phyloP scores from a whole-genome alignment of 2,888 invertebrate species.

The Drosophila percnosoma region DNA sequence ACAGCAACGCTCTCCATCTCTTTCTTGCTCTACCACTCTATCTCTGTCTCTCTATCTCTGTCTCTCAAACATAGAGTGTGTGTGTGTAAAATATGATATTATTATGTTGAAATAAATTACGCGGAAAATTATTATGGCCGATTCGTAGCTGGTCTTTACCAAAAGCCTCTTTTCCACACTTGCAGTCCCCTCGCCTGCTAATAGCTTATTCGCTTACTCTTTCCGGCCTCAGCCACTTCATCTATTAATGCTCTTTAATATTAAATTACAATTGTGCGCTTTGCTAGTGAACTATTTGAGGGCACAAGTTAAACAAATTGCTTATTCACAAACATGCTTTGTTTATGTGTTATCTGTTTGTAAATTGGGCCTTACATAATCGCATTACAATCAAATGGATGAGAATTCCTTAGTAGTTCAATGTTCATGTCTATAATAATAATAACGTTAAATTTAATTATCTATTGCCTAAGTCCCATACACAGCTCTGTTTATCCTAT shows the following conservation, averaged over 20 bases:
- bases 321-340: background rate
- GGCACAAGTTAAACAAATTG: background rate
- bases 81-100: conserved; percentile 74
- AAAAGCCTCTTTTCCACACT: background rate
- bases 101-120: conserved; percentile 78
- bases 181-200: background rate
- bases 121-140: conserved; percentile 79
- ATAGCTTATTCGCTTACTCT: conserved; percentile 7
- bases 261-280: conserved; percentile 8
- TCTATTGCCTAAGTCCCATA: background rate
- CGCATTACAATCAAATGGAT: background rate
- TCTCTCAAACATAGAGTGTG: background rate
- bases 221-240: conserved; percentile 13
- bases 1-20: background rate
- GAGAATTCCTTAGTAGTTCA: background rate
- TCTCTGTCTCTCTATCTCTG: background rate
- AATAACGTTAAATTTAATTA: background rate
- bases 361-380: background rate
- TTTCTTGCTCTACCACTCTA: background rate
- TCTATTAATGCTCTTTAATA: conserved; percentile 30
- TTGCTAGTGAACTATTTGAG: background rate
- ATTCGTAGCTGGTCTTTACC: conserved; percentile 46
- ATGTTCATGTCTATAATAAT: background rate
- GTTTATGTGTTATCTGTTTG: background rate
- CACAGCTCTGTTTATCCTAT: background rate